Evolutionary conservation across 1,140 invertebrate genomes (phyloP).

Genomic region (Drosophila auraria): DNA sequence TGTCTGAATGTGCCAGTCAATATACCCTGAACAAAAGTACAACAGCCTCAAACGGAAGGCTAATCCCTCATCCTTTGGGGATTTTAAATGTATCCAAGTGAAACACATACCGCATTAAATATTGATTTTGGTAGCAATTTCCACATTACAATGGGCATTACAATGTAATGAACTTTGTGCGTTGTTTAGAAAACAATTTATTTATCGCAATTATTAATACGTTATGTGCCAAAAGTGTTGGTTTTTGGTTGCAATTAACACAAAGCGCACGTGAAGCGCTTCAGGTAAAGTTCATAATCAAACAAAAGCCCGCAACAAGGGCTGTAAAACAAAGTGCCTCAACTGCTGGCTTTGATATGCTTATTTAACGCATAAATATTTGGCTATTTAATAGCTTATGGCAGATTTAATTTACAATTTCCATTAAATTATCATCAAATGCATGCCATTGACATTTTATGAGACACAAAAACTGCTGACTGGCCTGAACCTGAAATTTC

Average conservation of each 20-base stretch:
- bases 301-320: slow-evolving; percentile 1
- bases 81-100: neutral
- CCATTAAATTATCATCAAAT: neutral
- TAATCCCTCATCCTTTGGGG: slow-evolving; percentile 25
- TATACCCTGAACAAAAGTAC: slow-evolving; percentile 13
- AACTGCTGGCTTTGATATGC: neutral
- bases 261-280: slow-evolving; percentile 1
- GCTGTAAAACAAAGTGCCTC: neutral
- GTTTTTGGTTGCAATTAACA: slow-evolving; percentile 10
- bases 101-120: neutral
- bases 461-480: no score
- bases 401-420: neutral
- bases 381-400: slow-evolving; percentile 4
- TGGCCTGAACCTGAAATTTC: no score
- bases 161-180: neutral
- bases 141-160: neutral
- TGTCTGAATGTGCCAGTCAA: slow-evolving; percentile 23
- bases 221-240: neutral
- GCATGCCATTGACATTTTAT: no score
- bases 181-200: slow-evolving; percentile 15
- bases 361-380: slow-evolving; percentile 7
- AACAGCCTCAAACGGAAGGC: neutral
- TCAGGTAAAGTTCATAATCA: slow-evolving; percentile 8
- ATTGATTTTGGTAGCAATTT: slow-evolving; percentile 10
- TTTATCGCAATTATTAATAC: slow-evolving; percentile 13